Evolutionary conservation across 2,797 vertebrate species (phyloP).

Genomic region (Chiroxiphia lanceolata): DNA sequence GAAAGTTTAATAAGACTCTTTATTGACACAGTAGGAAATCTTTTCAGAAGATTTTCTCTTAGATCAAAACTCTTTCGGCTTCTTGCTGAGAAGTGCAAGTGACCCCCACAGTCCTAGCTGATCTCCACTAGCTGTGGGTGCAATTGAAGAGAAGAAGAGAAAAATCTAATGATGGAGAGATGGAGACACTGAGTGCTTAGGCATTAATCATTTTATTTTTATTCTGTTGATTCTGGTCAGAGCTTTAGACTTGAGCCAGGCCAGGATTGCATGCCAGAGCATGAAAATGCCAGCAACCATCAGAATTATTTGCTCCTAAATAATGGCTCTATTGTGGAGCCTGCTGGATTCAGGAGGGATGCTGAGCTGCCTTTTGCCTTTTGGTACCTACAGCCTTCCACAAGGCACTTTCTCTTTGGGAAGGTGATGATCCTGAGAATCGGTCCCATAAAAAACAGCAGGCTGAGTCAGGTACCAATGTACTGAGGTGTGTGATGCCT

Average conservation of each 20-base stretch:
- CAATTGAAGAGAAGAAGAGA: neutral
- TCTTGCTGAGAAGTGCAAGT: slow-evolving; percentile 30
- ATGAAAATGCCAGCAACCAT: neutral
- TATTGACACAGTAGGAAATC: slow-evolving; percentile 31
- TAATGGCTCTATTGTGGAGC: neutral
- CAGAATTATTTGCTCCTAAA: neutral
- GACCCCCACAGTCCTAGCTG: neutral
- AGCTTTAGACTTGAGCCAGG: neutral
- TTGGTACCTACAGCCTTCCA: neutral
- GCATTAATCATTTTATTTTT: neutral
- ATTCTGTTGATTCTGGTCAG: slow-evolving; percentile 8
- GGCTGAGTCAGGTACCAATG: fast-evolving
- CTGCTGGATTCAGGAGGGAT: neutral
- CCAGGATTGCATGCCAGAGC: neutral
- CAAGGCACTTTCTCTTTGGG: neutral
- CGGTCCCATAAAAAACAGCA: neutral
- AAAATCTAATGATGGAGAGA: neutral
- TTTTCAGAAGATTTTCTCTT: slow-evolving; percentile 52
- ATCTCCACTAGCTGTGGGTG: neutral
- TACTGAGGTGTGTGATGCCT: fast-evolving
- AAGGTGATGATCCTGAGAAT: neutral
- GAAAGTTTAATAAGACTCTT: slow-evolving; percentile 48
- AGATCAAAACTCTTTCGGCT: slow-evolving; percentile 29
- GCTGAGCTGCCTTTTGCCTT: neutral
- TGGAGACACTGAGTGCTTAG: neutral